Evolutionary conservation across 2,113 vertebrate species (phyloP), one percentile per base, ranked within the genome.

Genomic region (Grus americana): DNA sequence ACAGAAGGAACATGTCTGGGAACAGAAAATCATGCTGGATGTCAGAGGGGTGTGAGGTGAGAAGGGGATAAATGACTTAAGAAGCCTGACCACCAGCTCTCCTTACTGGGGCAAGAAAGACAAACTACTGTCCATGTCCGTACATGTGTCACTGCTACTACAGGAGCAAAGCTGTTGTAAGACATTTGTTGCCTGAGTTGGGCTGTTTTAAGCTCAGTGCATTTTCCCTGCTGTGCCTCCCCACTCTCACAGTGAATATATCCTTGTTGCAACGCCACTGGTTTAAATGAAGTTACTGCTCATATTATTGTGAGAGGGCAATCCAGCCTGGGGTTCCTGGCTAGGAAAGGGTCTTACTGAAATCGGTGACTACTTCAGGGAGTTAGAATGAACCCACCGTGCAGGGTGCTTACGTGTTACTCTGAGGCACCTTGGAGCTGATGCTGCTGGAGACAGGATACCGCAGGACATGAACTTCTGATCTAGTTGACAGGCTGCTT

Each of bases 391-490:
- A 91, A 46, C 36, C 42, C 21, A 26, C 59, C 2, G 0, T 29
- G 8, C 5, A 40, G 23, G 30, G 63, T 73, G 19, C 36, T 49
- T 61, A 7, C 1, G 0, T 1, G 0, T 63, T 79, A 7, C 21
- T 79, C 27, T 40, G 47, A 74, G 47, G 52, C n/a, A 55, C 47
- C 47, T 42, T 82, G 78, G 70, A 91, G 68, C 65, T 92, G 83
- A 12, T 93, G 89, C 47, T 90, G 38, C 44, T 92, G 70, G 26
- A 63, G 58, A 65, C 5, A 29, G 36, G 63, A 49, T 38, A 18
- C 24, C 30, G 42, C 54, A 52, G 49, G 24, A 12, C 26, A 2
- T 5, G 49, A 65, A 20, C 32, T 72, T 63, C 79, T 68, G 42
- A 3, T 59, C 57, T 23, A 13, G n/a, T 8, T 23, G 17, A n/a